A percentile compares a stretch with the other conserved stretches of the same genome.
phyloP scores from a whole-genome alignment of 2,113 vertebrate genomes.

The Sialia sialis region DNA sequence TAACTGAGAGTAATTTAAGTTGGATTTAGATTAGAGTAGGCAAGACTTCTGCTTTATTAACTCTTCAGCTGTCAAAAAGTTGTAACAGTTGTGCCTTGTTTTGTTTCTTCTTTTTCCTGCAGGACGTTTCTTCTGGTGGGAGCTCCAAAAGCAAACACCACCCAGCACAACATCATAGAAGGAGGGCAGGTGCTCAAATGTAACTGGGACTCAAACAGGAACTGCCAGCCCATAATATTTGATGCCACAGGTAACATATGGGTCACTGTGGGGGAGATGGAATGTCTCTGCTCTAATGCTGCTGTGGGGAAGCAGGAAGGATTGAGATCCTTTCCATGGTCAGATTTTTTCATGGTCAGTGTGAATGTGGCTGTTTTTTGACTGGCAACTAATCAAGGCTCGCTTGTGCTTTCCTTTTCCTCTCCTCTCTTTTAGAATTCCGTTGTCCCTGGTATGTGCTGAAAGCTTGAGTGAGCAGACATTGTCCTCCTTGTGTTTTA shows the following conservation, averaged over 20 bases:
- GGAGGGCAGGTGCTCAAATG: slow-evolving; percentile 92
- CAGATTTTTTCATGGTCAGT: neutral
- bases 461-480: neutral
- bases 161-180: slow-evolving; percentile 79
- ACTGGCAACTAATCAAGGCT: neutral
- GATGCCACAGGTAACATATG: slow-evolving; percentile 79
- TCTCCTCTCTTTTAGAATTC: neutral
- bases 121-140: slow-evolving; percentile 89
- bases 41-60: neutral
- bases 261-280: neutral
- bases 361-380: rapidly evolving
- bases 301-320: neutral
- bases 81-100: neutral
- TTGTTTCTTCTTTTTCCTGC: neutral
- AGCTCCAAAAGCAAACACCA: slow-evolving; percentile 90
- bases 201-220: slow-evolving; percentile 73
- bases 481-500: neutral
- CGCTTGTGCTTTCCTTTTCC: neutral
- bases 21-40: neutral
- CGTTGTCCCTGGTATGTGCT: neutral
- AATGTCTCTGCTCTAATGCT: neutral
- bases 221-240: slow-evolving; percentile 84
- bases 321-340: rapidly evolving
- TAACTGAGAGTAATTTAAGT: neutral
- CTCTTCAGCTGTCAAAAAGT: neutral